Base-by-base conservation (phyloP, 2,797 vertebrate genomes). In the Octomys mimax region DNA sequence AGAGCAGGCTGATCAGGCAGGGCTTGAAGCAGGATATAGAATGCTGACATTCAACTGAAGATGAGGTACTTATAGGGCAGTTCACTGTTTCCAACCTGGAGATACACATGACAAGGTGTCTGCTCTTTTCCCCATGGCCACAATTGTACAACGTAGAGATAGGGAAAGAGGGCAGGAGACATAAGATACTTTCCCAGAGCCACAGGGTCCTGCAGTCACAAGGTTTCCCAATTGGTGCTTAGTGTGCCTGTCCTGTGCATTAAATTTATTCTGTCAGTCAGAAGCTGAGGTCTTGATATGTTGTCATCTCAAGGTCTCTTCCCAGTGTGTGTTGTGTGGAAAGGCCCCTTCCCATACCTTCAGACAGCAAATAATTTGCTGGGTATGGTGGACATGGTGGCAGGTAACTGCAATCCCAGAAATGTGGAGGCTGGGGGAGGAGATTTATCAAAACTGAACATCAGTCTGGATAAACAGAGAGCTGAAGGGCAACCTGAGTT, bases 41-140 rank as follows among this genome's bases (percentile, higher is more conserved):
- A 7, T 13, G 12, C 26, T 68, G 78, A 89, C 24, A 81, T 68
- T n/a, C 16, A 14, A 14, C 71, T 10, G 18, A 21, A 22, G 24
- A 39, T 66, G 19, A 10, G 21, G n/a, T 97, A 94, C 89, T 94
- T 96, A 97, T 92, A 61, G 71, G 19, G 39, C 33, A 36, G n/a
- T 62, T 59, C 70, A 9, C 61, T 31, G 14, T 2, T 6, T 14
- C 21, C 19, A 2, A 6, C 39, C 24, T 75, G 42, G 24, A 49
- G 42, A 8, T 31, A 49, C 42, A 75, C 24, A 28, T 28, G 26
- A 18, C 26, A 22, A 46, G 5, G 7, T 46, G 14, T 28, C 42
- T 77, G 0, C 24, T 46, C 26, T 36, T n/a, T n/a, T 1, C 16
- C 13, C 42, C 5, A 39, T 5, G n/a, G 16, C 24, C 22, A 46